Conservation (phyloP, 2,113 vertebrate genomes). For the Narcine bancroftii region DNA sequence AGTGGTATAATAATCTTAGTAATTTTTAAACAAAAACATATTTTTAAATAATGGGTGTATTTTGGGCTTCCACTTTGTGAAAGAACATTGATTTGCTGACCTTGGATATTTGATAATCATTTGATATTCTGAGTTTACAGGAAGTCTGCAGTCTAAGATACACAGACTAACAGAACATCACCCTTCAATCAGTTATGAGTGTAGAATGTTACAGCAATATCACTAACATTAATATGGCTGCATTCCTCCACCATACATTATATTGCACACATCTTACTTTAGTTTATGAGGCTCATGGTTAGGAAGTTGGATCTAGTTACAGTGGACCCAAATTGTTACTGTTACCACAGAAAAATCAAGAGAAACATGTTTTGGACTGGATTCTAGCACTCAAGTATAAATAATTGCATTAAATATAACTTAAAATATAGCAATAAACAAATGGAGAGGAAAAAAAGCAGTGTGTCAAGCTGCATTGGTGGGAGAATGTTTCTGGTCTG, state of each 20-base stretch:
- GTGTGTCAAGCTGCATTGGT: too few relatives aligned
- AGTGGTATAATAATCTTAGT: not conserved
- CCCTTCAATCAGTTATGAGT: not conserved
- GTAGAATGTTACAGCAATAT: not conserved
- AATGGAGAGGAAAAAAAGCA: too few relatives aligned
- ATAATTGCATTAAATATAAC: too few relatives aligned
- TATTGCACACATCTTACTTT: not conserved
- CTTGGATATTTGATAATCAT: not conserved
- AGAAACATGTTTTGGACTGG: not conserved
- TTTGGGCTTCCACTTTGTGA: not conserved
- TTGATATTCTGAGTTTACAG: not conserved
- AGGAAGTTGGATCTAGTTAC: not conserved
- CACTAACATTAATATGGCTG: not conserved
- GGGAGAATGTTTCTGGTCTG: too few relatives aligned
- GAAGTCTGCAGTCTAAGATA: not conserved
- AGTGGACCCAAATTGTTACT: not conserved
- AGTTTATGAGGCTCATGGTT: not conserved
- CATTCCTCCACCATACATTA: not conserved
- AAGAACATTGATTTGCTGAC: not conserved
- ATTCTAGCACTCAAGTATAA: not conserved
- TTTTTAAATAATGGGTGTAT: not conserved
- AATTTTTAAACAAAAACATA: too few relatives aligned
- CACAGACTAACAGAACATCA: not conserved
- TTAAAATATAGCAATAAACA: too few relatives aligned
- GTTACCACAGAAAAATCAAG: too few relatives aligned